Base-by-base conservation (phyloP, 2,888 invertebrate species). In the Muschampia plurimacula region DNA sequence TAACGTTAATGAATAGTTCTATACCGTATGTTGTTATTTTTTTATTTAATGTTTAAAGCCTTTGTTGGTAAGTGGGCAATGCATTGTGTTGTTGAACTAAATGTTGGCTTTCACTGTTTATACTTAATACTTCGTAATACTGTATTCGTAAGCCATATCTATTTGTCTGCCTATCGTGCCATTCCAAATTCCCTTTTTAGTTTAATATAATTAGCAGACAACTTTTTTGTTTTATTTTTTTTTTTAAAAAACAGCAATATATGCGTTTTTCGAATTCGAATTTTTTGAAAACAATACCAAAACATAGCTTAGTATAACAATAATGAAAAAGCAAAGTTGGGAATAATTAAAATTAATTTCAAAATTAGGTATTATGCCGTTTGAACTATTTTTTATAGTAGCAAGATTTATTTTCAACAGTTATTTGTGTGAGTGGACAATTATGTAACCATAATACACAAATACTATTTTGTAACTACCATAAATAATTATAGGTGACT, bases 71-170 rank as follows among this genome's bases (percentile, higher is more conserved):
- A 92, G 91, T 92, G 85, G 89, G 89, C 88, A 80, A 80, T 79
- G 80, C 82, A 82, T 82, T 80, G 82, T 89, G 84, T 89, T 84
- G 85, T 86, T 91, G 87, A 76, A 83, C 69, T 79, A 83, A 85
- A 79, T 90, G 90, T 90, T 88, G 84, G 93, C 93, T 93, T 93
- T 92, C 77, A 89, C 84, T 91, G 90, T 92, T 84, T 52, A 52
- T 15, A 49, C 84, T 87, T 86, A 83, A 88, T 83, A 85, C 84
- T 88, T 83, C 83, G 84, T 87, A 82, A n/a, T 15, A 52, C 52
- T 52, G 8, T 86, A 77, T 66, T 75, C n/a, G 13, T 52, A 52
- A 32, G 2, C 32, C 74, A 73, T 80, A 77, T 83, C 79, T 89
- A 81, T 88, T 83, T 83, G 79, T 84, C 72, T 78, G 69, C 78